Base-by-base conservation (phyloP, 2,113 vertebrate species). In the Thermophis baileyi region DNA sequence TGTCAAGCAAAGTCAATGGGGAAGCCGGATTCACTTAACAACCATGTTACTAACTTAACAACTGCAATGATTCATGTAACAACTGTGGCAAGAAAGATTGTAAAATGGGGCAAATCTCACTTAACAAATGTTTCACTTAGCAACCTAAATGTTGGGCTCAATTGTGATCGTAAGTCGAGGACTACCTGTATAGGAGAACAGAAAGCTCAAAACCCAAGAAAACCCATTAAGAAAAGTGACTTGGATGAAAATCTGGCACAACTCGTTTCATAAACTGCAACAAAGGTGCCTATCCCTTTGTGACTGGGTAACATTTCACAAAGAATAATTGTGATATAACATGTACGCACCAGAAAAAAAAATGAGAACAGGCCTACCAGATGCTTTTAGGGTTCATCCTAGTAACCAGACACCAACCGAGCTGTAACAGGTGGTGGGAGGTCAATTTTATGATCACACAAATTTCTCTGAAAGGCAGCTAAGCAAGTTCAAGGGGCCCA, bases 391-490 rank as follows among this genome's bases (percentile, higher is more conserved):
- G 6, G 60, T 92, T 93, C 94, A 92, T 89, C 44, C 92, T 47
- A 94, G 95, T 94, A 96, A 97, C 93, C 89, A 90, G 95, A 96
- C 60, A 95, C 95, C 85, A 74, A 0, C 11, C 6, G 60, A 89
- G 47, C 46, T 27, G 81, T 88, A 95, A 94, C 92, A 94, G 95
- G 30, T 95, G 95, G 93, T 94, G 85, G 91, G 95, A 90, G 90
- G n/a, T 85, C 85, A 87, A 35, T 87, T 54, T 46, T 24, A 44
- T 57, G 92, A n/a, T 54, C 55, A 85, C 91, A 94, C 95, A 93
- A 40, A 85, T 91, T 96, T 94, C 91, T 92, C 94, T 95, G 96
- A 96, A 95, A 96, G 96, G 97, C 0, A 27, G 51, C 97, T 94
- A 97, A 90, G 91, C 90, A 69, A 91, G 92, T 85, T 95, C 95